A percentile compares a stretch with the other conserved stretches of the same genome.
These are phyloP conservation scores for Clarias magur DNA, from an alignment of 2,113 vertebrate genomes.

Conservation along the genomic window DNA sequence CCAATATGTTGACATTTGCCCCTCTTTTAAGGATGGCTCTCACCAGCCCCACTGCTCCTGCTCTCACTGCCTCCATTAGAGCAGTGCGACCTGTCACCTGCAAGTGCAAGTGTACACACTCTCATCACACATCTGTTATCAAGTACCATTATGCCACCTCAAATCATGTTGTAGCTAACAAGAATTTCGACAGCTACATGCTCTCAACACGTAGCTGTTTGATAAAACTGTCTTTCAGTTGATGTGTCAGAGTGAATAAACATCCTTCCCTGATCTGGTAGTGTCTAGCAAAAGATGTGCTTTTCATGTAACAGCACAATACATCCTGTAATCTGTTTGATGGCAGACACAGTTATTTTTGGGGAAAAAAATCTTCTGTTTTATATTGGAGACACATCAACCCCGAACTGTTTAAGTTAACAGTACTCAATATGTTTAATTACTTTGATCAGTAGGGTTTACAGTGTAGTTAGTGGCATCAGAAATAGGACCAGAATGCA, in stretches of 20 bases:
- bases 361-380: background rate
- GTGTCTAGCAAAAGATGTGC: background rate
- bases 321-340: background rate
- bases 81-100: slow-evolving; percentile 85
- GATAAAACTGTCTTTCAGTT: background rate
- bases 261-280: background rate
- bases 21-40: slow-evolving; percentile 79
- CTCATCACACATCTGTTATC: slow-evolving; percentile 3
- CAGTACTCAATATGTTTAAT: too few species aligned
- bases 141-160: background rate
- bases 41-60: slow-evolving; percentile 77
- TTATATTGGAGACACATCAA: too few species aligned
- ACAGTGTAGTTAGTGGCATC: background rate
- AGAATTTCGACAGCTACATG: background rate
- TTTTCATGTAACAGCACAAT: background rate
- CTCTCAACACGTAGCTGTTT: background rate
- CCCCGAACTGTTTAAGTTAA: too few species aligned
- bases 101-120: slow-evolving; percentile 22
- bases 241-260: background rate
- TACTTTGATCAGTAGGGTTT: too few species aligned
- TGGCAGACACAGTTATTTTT: background rate
- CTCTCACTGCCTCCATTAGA: slow-evolving; percentile 84
- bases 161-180: background rate
- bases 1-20: slow-evolving; percentile 76
- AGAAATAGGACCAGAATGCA: background rate